Base-by-base conservation (phyloP, 2,113 vertebrate species). In the Thryonomys swinderianus region DNA sequence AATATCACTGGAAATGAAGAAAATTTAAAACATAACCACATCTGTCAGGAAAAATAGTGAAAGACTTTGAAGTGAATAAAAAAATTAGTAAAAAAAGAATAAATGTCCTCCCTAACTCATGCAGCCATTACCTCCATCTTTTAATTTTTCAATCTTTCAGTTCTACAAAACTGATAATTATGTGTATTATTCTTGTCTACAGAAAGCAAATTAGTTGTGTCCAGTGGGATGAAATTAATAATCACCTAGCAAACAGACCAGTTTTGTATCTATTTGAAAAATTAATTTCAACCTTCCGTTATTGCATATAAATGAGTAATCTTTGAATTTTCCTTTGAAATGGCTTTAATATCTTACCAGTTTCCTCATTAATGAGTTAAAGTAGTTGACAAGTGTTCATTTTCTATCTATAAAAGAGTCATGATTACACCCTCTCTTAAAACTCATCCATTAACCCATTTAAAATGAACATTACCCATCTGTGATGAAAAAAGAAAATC, bases 181-280 rank as follows among this genome's bases (percentile, higher is more conserved):
- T 30, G 27, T 55, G 8, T 82, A 67, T 73, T 87, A 82, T 76
- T 69, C 48, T 93, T 76, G 9, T 10, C 40, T 51, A 82, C 11
- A 76, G 64, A 81, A 27, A 89, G 45, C n/a, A 93, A 93, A 90
- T 53, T 59, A 85, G 16, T 73, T 80, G n/a, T 76, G 27, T 61
- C 73, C 86, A 90, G 21, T 91, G 57, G 66, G 64, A 76, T 82
- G 55, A 32, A 81, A 66, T 7, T 74, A 11, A 73, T 74, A 90
- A 85, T 7, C 80, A 14, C 25, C 10, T 55, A 89, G 30, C 13
- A 42, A 34, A 73, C 13, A 64, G 3, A 90, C 3, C 7, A 82
- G 67, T 61, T 90, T 93, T 90, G 27, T 32, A 67, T 40, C 40
- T 66, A 81, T 74, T 59, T 86, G 55, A 93, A 93, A 90, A 66